A percentile compares a stretch with the other conserved stretches of the same genome.
Conservation (phyloP, 2,797 vertebrate species). For the Hypotaenidia philippensis region DNA sequence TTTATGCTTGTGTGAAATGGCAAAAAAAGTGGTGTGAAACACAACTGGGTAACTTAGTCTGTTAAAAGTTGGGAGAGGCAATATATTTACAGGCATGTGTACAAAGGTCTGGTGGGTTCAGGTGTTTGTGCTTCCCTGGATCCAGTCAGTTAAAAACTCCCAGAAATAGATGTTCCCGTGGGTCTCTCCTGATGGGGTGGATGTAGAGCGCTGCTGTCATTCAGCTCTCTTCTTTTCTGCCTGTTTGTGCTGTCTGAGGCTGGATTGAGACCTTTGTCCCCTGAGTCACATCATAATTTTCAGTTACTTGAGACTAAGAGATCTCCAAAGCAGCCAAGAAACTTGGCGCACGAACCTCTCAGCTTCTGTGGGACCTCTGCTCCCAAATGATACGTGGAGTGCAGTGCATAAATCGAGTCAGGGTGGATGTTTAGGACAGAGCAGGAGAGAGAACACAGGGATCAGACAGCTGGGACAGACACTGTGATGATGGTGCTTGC, state of each 20-base stretch:
- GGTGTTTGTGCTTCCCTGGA: not conserved
- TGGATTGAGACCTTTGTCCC: not conserved
- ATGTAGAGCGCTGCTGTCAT: not conserved
- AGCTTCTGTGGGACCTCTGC: not conserved
- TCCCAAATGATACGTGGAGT: accelerated
- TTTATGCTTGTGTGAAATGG: not conserved
- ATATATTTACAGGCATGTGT: accelerated
- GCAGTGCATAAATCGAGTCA: not conserved
- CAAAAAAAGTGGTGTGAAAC: not conserved
- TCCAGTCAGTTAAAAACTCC: not conserved
- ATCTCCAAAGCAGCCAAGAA: not conserved
- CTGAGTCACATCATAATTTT: not conserved
- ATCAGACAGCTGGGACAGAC: not conserved
- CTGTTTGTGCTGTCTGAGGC: not conserved
- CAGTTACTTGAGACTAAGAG: not conserved
- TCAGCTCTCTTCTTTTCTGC: not conserved
- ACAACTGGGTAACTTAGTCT: too few species aligned
- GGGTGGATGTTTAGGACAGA: not conserved
- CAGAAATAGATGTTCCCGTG: not conserved
- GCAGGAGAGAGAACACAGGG: not conserved
- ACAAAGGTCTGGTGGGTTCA: not conserved
- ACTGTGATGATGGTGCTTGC: not conserved
- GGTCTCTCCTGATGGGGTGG: not conserved
- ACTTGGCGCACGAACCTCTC: not conserved
- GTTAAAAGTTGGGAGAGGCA: not conserved